Evolutionary conservation across 2,113 vertebrate genomes (phyloP).

Genomic region (Potamarius usumacintae): DNA sequence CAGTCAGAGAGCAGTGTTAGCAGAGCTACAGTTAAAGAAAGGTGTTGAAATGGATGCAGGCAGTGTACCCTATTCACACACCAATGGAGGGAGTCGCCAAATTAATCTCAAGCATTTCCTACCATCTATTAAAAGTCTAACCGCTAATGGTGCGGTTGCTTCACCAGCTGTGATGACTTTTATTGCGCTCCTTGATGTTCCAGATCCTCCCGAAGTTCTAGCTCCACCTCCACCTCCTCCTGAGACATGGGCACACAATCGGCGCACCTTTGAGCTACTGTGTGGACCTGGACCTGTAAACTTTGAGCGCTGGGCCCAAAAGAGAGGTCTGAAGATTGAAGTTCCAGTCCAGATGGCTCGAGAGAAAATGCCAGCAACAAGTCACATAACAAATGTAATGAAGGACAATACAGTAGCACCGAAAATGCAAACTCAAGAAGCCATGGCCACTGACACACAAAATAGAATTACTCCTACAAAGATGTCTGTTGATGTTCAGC

Average conservation of each 20-base stretch:
- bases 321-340: constrained; percentile 46
- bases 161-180: constrained; percentile 63
- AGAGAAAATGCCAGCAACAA: neutral
- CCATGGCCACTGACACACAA: neutral
- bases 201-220: constrained; percentile 83
- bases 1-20: constrained; percentile 70
- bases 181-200: constrained; percentile 79
- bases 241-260: constrained; percentile 75
- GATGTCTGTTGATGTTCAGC: neutral
- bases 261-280: constrained; percentile 67
- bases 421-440: neutral
- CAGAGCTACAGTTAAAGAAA: constrained; percentile 75
- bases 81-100: constrained; percentile 16
- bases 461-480: constrained; percentile 3
- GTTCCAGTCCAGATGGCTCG: constrained; percentile 7
- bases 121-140: constrained; percentile 10
- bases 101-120: constrained; percentile 26
- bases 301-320: constrained; percentile 49
- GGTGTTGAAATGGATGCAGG: constrained; percentile 52
- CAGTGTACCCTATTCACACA: constrained; percentile 60
- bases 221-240: constrained; percentile 87
- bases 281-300: constrained; percentile 62
- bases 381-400: neutral
- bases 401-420: constrained; percentile 5
- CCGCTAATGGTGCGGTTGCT: constrained; percentile 23